phyloP scores from a whole-genome alignment of 1,140 invertebrate species.

The Chelonus insularis region DNA sequence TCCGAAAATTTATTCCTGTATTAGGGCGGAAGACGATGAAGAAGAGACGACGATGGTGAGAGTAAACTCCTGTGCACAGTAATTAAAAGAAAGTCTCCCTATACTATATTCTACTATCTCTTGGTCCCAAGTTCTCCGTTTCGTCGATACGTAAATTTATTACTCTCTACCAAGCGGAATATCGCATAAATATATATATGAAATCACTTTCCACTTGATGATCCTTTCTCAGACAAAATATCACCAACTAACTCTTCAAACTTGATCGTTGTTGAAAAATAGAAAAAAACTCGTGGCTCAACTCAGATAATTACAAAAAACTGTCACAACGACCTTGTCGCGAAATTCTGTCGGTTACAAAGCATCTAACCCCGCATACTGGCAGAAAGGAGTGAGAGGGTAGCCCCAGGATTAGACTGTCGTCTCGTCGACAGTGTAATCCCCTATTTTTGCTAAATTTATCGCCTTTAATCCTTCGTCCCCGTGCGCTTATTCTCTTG shows the following conservation, averaged over 20 bases:
- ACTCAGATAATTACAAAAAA: background rate
- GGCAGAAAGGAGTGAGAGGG: slow-evolving; percentile 30
- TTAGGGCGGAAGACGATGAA: background rate
- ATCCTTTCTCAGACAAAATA: background rate
- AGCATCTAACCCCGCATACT: background rate
- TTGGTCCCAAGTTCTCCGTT: background rate
- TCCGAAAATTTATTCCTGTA: background rate
- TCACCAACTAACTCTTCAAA: too few species aligned
- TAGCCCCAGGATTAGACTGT: slow-evolving; percentile 56
- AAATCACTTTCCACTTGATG: background rate
- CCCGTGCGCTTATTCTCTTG: slow-evolving; percentile 24
- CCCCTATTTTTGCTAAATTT: slow-evolving; percentile 62
- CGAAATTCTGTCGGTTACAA: slow-evolving; percentile 13
- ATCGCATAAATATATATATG: background rate
- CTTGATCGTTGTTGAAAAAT: too few species aligned
- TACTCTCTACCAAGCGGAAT: background rate
- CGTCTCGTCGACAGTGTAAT: slow-evolving; percentile 58
- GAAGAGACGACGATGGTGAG: background rate
- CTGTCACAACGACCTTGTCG: background rate
- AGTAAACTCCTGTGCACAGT: slow-evolving; percentile 19
- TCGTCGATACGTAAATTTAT: slow-evolving; percentile 31
- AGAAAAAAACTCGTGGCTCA: background rate
- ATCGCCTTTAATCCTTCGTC: slow-evolving; percentile 59
- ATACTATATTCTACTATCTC: background rate
- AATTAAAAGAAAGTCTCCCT: slow-evolving; percentile 28